Base-by-base conservation (phyloP, 2,797 vertebrate species). In the Pangasius krempfi region DNA sequence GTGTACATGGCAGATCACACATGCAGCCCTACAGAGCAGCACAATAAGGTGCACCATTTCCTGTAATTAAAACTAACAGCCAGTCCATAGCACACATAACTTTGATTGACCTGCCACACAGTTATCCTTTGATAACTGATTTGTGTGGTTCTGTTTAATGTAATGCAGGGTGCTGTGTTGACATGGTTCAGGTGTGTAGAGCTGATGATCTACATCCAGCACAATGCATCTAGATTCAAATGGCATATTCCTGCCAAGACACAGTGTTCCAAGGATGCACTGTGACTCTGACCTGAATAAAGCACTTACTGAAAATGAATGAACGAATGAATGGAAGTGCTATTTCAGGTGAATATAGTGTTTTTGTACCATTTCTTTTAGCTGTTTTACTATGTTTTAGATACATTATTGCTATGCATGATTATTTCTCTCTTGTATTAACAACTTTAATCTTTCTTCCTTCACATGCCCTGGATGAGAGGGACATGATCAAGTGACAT, bases 31-130 rank as follows among this genome's bases (percentile, higher is more conserved):
- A 89, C 54, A 83, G 22, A 78, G 66, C 91, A 87, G 85, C 76
- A 89, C 88, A 88, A 89, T 90, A 91, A 85, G 79, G 86, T 89
- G 91, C 93, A 94, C 92, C 79, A 91, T 93, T 93, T 95, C 94
- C 93, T 95, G 92, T 93, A 94, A 88, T 92, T 90, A 92, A 91
- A 92, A 85, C 90, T 76, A 88, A 90, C 86, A 89, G 93, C 87
- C 89, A 76, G 93, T 89, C 94, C 89, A 94, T 93, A 94, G 91
- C 91, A 81, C 22, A 54, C 90, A 81, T 70, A 87, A 90, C 91
- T 92, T 91, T 90, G 86, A 87, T 14, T 87, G 89, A 90, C 89
- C 90, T 89, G 90, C 90, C 89, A 88, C n/a, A 2, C 22, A 81
- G 73, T 84, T 40, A 40, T 40, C 88, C 86, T 88, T 87, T 89